A percentile compares a stretch with the other conserved stretches of the same genome.
phyloP scores from a whole-genome alignment of 2,113 vertebrate genomes.

The Callorhinus ursinus region DNA sequence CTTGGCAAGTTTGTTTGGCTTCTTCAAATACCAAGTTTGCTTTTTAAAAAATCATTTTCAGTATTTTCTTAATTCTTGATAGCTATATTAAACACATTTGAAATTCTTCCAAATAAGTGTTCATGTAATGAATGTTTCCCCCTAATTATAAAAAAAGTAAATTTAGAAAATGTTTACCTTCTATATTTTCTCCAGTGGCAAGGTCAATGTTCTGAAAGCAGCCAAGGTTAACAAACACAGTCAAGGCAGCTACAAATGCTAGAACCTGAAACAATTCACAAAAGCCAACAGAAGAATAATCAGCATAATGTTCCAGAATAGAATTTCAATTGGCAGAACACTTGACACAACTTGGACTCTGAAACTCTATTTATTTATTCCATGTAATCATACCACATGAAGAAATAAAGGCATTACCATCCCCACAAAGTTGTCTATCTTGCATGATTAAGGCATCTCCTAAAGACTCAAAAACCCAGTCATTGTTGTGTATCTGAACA shows the following conservation, averaged over 20 bases:
- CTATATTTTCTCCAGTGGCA: background rate
- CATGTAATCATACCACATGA: background rate
- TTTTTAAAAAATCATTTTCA: background rate
- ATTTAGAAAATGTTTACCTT: conserved; percentile 3
- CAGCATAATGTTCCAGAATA: background rate
- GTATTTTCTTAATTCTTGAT: background rate
- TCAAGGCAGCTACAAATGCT: background rate
- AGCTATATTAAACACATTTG: background rate
- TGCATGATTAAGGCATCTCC: background rate
- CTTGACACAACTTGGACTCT: background rate
- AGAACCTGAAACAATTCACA: background rate
- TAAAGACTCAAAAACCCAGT: background rate
- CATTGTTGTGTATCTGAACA: background rate
- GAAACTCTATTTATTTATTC: background rate
- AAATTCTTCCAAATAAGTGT: background rate
- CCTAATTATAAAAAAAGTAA: background rate
- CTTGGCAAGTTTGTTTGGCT: background rate
- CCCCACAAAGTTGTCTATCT: background rate
- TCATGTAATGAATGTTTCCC: background rate
- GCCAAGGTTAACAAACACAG: background rate
- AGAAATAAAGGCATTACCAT: background rate
- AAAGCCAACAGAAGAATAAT: background rate
- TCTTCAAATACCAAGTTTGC: conserved; percentile 31
- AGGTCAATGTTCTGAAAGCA: background rate
- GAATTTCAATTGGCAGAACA: background rate